These are phyloP conservation scores for Erinaceus europaeus DNA, from an alignment of 2,113 vertebrate genomes.

Conservation along the genomic window DNA sequence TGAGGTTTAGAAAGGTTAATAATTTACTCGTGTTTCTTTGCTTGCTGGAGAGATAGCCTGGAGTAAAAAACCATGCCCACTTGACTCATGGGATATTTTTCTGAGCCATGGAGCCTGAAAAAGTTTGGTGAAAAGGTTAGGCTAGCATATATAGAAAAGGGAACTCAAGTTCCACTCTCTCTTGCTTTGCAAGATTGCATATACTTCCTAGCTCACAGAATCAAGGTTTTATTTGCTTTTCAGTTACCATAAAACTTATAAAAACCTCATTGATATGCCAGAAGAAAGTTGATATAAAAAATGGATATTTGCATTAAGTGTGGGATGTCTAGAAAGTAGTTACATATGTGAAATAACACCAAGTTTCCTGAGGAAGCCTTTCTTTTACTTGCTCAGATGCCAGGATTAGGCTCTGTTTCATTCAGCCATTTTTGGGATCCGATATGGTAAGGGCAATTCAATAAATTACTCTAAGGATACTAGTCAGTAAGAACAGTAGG, in stretches of 20 bases:
- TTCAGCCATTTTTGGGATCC: no score
- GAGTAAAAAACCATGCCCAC: background rate
- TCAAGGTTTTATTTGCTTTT: background rate
- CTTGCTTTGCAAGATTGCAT: background rate
- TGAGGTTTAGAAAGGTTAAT: background rate
- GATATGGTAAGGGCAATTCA: no score
- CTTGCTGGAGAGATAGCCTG: background rate
- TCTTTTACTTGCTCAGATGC: background rate
- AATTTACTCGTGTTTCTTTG: background rate
- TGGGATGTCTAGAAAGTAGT: background rate
- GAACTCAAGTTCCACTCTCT: background rate
- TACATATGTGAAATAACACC: background rate
- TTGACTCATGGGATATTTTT: background rate
- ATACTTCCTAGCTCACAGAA: background rate
- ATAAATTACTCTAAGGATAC: no score
- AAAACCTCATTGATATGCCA: background rate
- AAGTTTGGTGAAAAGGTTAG: background rate
- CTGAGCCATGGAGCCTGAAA: background rate
- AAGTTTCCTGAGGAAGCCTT: background rate
- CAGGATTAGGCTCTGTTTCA: background rate
- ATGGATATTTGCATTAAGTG: background rate
- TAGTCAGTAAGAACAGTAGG: background rate
- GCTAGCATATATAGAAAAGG: fast-evolving
- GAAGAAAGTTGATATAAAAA: background rate
- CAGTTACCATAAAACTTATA: background rate